Evolutionary conservation across 2,888 invertebrate species (phyloP).

Genomic region (Meteorus cinctellus): DNA sequence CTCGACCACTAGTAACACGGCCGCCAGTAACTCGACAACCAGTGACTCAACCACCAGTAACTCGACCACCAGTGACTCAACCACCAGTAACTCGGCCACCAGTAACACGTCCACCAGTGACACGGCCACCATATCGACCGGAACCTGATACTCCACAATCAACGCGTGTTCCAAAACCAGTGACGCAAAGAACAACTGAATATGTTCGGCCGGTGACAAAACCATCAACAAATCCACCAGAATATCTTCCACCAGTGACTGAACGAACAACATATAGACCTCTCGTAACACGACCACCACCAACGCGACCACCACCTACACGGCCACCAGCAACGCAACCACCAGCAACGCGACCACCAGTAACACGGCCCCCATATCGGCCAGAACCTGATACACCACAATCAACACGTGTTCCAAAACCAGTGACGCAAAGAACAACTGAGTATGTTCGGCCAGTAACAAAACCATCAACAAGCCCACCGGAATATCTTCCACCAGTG

Average conservation of each 20-base stretch:
- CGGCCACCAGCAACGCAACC: constrained; percentile 36
- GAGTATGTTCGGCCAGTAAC: constrained; percentile 38
- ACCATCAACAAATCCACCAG: constrained; percentile 36
- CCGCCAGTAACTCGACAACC: constrained; percentile 35
- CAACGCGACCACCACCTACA: constrained; percentile 31
- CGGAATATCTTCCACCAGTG: constrained; percentile 40
- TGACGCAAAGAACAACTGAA: constrained; percentile 35
- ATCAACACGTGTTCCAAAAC: constrained; percentile 5
- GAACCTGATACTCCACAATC: constrained; percentile 10
- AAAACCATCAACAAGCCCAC: constrained; percentile 41
- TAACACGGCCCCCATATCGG: constrained; percentile 9
- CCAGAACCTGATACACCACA: constrained; percentile 3
- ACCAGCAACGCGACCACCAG: constrained; percentile 28
- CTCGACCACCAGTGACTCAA: constrained; percentile 33
- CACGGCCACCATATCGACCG: constrained; percentile 21
- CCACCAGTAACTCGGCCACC: constrained; percentile 10
- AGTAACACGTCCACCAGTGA: constrained; percentile 40
- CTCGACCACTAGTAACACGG: constrained; percentile 32
- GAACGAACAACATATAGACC: constrained; percentile 37
- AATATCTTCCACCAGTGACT: constrained; percentile 40
- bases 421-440: constrained; percentile 38
- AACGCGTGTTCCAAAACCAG: constrained; percentile 15
- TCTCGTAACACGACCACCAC: constrained; percentile 32
- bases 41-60: constrained; percentile 20
- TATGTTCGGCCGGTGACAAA: constrained; percentile 38